phyloP scores from a whole-genome alignment of 2,888 invertebrate species.

The Sinodicranocentrus sp. region DNA sequence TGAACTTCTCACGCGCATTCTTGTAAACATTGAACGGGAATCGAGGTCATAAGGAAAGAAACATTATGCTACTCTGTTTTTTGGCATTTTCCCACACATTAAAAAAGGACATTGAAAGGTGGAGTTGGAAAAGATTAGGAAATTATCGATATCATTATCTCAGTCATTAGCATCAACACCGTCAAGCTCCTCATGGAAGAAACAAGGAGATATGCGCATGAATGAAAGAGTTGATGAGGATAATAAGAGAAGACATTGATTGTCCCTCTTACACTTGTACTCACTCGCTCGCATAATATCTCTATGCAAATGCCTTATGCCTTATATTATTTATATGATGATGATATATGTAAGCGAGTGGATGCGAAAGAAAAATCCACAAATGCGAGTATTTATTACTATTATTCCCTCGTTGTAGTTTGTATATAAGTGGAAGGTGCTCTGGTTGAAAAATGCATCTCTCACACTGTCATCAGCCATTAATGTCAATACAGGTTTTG shows the following conservation, averaged over 20 bases:
- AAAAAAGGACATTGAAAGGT: not conserved
- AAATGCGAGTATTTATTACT: not conserved
- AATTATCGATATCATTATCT: conserved; percentile 10
- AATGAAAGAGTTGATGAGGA: no score
- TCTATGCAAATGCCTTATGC: no score
- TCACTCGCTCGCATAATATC: no score
- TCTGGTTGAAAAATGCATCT: conserved; percentile 38
- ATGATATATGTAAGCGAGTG: not conserved
- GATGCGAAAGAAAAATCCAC: not conserved
- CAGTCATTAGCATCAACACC: not conserved
- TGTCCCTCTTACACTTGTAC: no score
- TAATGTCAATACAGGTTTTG: conserved; percentile 66
- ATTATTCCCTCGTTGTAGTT: not conserved
- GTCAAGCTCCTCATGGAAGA: no score
- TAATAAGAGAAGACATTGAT: no score
- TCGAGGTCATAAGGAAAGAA: no score
- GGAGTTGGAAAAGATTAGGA: not conserved
- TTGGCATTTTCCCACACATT: not conserved
- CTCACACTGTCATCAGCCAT: conserved; percentile 60
- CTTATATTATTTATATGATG: no score
- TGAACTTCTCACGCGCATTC: no score
- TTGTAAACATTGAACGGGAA: no score
- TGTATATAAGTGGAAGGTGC: no score
- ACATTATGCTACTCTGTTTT: not conserved
- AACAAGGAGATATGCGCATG: no score